Base-by-base conservation (phyloP, 2,797 vertebrate genomes). In the Lerista edwardsae region DNA sequence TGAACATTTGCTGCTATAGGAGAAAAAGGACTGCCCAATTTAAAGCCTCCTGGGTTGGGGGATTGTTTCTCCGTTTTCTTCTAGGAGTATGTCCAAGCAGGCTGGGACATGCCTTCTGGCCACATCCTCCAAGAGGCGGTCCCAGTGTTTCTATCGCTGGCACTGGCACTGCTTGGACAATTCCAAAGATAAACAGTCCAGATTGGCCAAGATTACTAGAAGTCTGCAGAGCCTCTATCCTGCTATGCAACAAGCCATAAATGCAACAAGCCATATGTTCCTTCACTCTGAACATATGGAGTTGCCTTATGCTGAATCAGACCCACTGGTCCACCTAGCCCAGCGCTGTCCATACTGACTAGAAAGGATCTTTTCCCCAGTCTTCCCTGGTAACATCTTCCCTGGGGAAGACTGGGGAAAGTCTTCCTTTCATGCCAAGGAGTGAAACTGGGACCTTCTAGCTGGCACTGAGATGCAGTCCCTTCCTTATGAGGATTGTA, bases 111-210 rank as follows among this genome's bases (percentile, higher is more conserved):
- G 62, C 10, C 25, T 29, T 69, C 64, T 15, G 29, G 68, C 17
- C 27, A 57, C 47, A 68, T 75, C 34, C 55, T 41, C 2, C 34
- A 44, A 36, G 47, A 83, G 17, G 39, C 47, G 41, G 59, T 57
- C 39, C 25, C 27, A 57, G 34, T 29, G 59, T 44, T 61, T 55
- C 55, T 71, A 36, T 21, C 41, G n/a, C 67, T n/a, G 67, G 15
- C 29, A 34, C 19, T 36, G 59, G 64, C 8, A 34, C 4, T 7
- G 6, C 34, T 41, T 34, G 12, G 39, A 61, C n/a, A 71, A 71
- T 67, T 72, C 27, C 51, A 83, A n/a, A 69, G 36, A 55, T 71
- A 72, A 84, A 72, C 55, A 84, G 75, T 7, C 64, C 12, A 84
- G 31, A 6, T 55, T 62, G n/a, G n/a, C 65, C 57, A 64, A 7